Evolutionary conservation across 2,797 vertebrate species (phyloP).

Genomic region (Pitangus sulphuratus): DNA sequence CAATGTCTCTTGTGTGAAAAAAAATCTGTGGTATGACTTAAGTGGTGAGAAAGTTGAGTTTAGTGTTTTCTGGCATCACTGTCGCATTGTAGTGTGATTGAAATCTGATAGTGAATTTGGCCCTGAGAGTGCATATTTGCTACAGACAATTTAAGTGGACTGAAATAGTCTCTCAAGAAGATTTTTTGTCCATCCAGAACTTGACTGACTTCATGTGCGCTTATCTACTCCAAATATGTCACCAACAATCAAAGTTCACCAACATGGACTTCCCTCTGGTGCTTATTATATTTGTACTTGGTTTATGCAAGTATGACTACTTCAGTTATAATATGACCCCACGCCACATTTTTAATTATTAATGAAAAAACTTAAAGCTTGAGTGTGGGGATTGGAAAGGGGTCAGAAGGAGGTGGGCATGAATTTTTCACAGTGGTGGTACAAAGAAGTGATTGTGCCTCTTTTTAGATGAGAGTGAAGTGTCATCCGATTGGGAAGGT

Average conservation of each 20-base stretch:
- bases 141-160: not conserved
- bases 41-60: not conserved
- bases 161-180: not conserved
- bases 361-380: not conserved
- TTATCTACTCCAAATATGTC: not conserved
- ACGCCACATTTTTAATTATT: fast-evolving
- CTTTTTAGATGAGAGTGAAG: not conserved
- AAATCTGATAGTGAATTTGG: not conserved
- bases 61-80: not conserved
- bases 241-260: not conserved
- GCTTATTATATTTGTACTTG: not conserved
- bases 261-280: not conserved
- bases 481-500: not conserved
- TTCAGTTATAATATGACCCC: not conserved
- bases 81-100: not conserved
- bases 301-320: not conserved
- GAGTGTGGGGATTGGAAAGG: not conserved
- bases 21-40: not conserved
- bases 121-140: not conserved
- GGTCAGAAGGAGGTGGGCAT: not conserved
- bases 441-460: not conserved
- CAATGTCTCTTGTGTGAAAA: not conserved
- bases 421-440: not conserved
- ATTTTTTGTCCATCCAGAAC: not conserved
- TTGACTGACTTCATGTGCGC: not conserved